Conservation (phyloP, 2,113 vertebrate genomes). For the Cariama cristata region DNA sequence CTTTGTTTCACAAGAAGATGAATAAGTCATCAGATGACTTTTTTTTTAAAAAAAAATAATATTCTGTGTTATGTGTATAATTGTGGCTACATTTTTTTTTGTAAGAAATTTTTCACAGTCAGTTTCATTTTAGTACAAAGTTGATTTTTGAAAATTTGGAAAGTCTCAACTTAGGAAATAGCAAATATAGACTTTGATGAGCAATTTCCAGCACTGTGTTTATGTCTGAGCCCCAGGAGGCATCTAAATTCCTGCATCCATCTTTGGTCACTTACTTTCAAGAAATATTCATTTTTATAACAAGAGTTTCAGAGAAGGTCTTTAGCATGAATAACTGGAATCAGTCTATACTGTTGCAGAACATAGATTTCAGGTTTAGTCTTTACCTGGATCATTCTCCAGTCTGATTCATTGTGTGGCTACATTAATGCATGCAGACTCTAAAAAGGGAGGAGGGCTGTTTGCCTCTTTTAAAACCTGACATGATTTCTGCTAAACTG, state of each 20-base stretch:
- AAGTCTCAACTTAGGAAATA: background rate
- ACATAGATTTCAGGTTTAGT: background rate
- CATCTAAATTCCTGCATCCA: background rate
- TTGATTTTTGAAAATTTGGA: background rate
- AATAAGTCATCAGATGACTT: background rate
- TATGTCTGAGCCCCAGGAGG: background rate
- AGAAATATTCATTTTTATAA: background rate
- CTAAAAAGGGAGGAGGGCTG: background rate
- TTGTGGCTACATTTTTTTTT: background rate
- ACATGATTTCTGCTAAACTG: background rate
- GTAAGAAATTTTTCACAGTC: background rate
- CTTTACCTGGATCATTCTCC: background rate
- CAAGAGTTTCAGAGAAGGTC: background rate
- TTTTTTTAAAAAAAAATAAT: background rate
- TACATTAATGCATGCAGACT: background rate
- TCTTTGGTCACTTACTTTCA: background rate
- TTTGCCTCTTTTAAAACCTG: background rate
- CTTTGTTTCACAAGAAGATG: background rate
- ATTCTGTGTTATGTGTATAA: background rate
- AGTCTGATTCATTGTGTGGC: background rate
- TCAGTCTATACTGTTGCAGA: background rate
- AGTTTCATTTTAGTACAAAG: background rate
- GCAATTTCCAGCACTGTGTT: background rate
- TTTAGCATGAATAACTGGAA: background rate
- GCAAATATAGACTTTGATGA: background rate